These are phyloP conservation scores for Pseudorhombus dupliciocellatus DNA, from an alignment of 2,113 vertebrate species.

Conservation along the genomic window DNA sequence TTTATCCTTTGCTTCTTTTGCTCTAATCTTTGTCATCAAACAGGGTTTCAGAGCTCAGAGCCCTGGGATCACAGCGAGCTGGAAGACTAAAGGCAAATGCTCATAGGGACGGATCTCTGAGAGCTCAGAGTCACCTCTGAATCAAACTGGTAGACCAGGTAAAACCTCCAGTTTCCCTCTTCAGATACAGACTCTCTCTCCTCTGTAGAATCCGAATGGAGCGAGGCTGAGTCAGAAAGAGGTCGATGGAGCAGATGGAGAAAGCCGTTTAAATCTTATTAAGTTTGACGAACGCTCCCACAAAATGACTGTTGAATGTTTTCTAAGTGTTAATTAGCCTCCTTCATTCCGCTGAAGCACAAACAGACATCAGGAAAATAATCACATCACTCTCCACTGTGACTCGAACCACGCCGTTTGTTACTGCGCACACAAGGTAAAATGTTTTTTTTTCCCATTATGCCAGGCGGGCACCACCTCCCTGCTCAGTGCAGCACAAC, in stretches of 20 bases:
- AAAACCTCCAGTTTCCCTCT: not conserved
- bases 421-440: not conserved
- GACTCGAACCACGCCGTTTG: no score
- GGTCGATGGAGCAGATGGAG: not conserved
- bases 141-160: no score
- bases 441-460: not conserved
- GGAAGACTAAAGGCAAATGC: not conserved
- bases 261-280: not conserved
- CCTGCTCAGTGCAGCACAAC: slow-evolving; percentile 9
- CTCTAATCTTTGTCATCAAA: slow-evolving; percentile 8
- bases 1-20: not conserved
- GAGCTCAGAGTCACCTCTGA: not conserved
- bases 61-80: not conserved
- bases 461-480: not conserved
- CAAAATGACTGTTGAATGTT: no score
- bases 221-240: not conserved
- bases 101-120: no score
- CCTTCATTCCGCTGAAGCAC: not conserved
- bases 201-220: no score
- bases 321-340: no score
- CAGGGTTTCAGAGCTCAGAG: not conserved
- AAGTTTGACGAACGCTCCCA: not conserved
- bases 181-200: not conserved
- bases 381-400: no score
- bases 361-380: no score